Evolutionary conservation across 2,888 invertebrate species (phyloP).

Genomic region (Hyposoter didymator): DNA sequence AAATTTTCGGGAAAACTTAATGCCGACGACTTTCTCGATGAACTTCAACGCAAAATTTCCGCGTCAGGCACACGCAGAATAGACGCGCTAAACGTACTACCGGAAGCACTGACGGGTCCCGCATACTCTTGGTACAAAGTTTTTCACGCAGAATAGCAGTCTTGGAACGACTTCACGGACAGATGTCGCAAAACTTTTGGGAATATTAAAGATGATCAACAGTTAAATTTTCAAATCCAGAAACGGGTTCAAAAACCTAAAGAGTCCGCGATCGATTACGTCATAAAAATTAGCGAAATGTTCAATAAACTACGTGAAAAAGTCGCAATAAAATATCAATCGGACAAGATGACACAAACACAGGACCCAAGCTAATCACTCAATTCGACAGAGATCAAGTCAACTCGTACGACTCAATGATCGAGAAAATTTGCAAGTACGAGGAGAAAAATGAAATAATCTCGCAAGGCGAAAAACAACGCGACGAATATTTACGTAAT

Average conservation of each 20-base stretch:
- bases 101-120: neutral
- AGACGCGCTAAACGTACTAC: slow-evolving; percentile 3
- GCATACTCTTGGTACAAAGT: slow-evolving; percentile 19
- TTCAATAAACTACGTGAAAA: slow-evolving; percentile 9
- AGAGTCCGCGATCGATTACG: slow-evolving; percentile 14
- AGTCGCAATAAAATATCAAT: neutral
- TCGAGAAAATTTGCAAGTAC: neutral
- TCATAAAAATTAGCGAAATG: slow-evolving; percentile 22
- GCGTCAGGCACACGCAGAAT: neutral
- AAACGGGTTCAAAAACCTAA: slow-evolving; percentile 12
- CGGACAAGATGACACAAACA: neutral
- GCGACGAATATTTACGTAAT: neutral
- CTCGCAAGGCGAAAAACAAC: slow-evolving; percentile 5
- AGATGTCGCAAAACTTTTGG: slow-evolving; percentile 8
- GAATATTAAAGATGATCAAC: neutral
- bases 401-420: neutral
- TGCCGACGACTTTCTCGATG: slow-evolving; percentile 12
- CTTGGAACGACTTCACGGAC: neutral
- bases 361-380: neutral
- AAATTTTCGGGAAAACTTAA: neutral
- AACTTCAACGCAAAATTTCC: neutral
- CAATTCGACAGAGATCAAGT: slow-evolving; percentile 13
- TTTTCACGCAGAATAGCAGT: neutral
- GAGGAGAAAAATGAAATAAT: slow-evolving; percentile 23
- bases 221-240: slow-evolving; percentile 20